These are phyloP conservation scores for Acanthosepion pharaonis DNA, from an alignment of 2,888 invertebrate genomes.

Conservation along the genomic window DNA sequence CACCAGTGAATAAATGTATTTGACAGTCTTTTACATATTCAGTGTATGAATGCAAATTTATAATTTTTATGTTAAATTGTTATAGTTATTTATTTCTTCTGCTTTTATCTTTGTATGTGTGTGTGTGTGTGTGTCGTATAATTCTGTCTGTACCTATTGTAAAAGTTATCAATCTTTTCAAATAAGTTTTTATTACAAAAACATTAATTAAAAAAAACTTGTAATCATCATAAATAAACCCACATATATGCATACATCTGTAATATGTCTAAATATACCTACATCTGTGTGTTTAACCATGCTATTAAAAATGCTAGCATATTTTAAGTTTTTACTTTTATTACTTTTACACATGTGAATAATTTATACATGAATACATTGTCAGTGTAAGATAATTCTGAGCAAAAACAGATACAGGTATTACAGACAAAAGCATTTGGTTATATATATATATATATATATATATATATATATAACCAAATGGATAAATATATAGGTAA, in stretches of 20 bases:
- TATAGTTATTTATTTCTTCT: neutral
- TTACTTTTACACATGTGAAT: too few relatives aligned
- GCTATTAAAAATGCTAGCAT: too few relatives aligned
- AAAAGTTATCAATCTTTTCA: neutral
- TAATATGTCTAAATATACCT: neutral
- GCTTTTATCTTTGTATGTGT: neutral
- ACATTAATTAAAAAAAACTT: neutral
- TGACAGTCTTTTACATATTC: neutral
- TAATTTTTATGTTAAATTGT: neutral
- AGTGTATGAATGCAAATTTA: neutral
- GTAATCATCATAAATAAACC: neutral
- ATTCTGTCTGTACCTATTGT: neutral
- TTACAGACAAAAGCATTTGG: neutral
- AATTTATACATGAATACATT: too few relatives aligned
- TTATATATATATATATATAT: constrained; percentile 41
- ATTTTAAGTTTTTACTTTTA: too few relatives aligned
- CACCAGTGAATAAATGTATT: neutral
- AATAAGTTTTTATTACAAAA: neutral
- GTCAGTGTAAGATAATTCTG: too few relatives aligned
- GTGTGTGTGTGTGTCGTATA: neutral
- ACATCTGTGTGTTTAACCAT: neutral
- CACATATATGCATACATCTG: neutral
- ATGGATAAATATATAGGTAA: too few relatives aligned
- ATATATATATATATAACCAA: neutral
- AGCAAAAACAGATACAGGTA: too few relatives aligned